Percentiles rank a stretch among this genome's conserved stretches.
Evolutionary conservation across 2,113 vertebrate species (phyloP).

Genomic region (Thalassarche chlororhynchos): DNA sequence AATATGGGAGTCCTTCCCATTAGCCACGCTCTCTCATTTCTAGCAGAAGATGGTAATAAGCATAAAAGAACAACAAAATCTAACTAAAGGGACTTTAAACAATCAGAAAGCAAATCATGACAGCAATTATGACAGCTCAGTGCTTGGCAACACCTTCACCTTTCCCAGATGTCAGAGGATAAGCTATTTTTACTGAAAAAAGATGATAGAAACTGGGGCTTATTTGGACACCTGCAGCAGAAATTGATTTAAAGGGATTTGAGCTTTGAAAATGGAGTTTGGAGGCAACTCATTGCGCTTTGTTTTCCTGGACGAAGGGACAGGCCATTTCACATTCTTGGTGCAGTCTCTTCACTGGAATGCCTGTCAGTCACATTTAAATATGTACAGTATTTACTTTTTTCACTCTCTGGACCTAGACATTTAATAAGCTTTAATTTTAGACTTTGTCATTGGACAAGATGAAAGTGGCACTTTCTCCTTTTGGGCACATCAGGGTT

Average conservation of each 20-base stretch:
- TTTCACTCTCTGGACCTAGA: background rate
- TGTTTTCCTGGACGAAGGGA: conserved; percentile 15
- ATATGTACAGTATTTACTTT: background rate
- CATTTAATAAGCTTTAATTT: conserved; percentile 1
- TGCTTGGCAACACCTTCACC: conserved; percentile 60
- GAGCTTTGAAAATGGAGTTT: conserved; percentile 7
- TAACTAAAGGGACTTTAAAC: conserved; percentile 18
- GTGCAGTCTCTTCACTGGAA: background rate
- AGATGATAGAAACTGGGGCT: background rate
- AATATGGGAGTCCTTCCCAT: background rate
- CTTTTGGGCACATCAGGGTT: background rate
- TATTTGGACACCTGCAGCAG: conserved; percentile 49
- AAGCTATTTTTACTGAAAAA: conserved; percentile 58
- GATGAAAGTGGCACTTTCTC: background rate
- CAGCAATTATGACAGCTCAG: conserved; percentile 52
- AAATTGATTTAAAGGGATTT: conserved; percentile 35
- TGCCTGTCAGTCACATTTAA: background rate
- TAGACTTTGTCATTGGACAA: background rate
- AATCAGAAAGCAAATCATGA: conserved; percentile 33
- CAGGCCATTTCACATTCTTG: background rate
- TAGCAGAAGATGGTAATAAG: conserved; percentile 10
- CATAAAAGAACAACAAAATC: conserved; percentile 26
- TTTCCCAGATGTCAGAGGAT: conserved; percentile 55
- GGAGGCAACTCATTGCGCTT: background rate
- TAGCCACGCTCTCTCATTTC: background rate